These are phyloP conservation scores for Leptopilina boulardi DNA, from an alignment of 1,140 invertebrate species.

Conservation along the genomic window DNA sequence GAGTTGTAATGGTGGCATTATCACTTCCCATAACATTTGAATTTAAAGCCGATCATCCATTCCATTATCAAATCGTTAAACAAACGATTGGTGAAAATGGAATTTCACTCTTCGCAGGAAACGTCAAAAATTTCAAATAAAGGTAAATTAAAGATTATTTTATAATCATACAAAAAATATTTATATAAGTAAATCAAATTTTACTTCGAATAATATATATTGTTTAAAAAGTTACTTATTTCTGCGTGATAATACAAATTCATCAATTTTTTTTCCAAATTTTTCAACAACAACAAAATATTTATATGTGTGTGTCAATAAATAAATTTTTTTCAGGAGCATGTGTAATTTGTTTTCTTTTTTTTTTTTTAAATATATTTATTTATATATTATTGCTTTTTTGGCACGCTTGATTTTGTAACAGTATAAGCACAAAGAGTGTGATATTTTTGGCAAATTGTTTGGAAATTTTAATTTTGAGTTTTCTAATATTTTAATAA, in stretches of 20 bases:
- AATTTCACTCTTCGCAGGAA: slow-evolving; percentile 44
- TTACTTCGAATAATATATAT: not conserved
- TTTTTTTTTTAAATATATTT: not conserved
- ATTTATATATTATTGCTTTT: slow-evolving; percentile 9
- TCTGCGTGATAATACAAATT: too few species aligned
- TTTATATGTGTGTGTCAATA: too few species aligned
- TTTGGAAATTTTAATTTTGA: not conserved
- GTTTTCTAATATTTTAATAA: not conserved
- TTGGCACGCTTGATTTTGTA: not conserved
- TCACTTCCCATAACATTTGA: slow-evolving; percentile 41
- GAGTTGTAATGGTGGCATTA: slow-evolving; percentile 37
- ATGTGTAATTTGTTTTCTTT: not conserved
- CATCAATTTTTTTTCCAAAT: not conserved
- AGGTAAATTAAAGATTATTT: not conserved
- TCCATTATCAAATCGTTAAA: slow-evolving; percentile 54
- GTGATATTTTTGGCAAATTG: not conserved
- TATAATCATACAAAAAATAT: not conserved
- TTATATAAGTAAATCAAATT: too few species aligned
- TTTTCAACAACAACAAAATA: not conserved
- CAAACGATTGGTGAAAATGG: slow-evolving; percentile 37
- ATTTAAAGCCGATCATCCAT: slow-evolving; percentile 53
- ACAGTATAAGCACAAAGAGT: not conserved
- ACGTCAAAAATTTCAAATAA: slow-evolving; percentile 19
- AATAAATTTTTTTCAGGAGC: not conserved
- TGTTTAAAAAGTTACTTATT: too few species aligned